Evolutionary conservation across 2,797 vertebrate genomes (phyloP).

Genomic region (Sphaeramia orbicularis): DNA sequence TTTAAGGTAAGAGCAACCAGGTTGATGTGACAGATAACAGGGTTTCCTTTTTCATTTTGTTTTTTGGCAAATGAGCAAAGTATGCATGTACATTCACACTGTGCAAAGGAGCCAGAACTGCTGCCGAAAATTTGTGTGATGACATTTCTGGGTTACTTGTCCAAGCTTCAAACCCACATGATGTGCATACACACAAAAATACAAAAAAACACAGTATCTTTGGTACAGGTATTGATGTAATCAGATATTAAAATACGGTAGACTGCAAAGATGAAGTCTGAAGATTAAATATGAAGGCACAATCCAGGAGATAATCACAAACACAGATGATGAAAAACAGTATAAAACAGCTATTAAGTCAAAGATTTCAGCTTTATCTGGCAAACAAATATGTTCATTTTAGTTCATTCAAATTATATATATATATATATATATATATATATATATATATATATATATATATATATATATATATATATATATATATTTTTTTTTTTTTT

Average conservation of each 20-base stretch:
- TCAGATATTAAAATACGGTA: conserved; percentile 38
- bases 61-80: conserved; percentile 59
- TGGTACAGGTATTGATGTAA: conserved; percentile 13
- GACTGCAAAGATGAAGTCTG: conserved; percentile 7
- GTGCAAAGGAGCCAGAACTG: conserved; percentile 41
- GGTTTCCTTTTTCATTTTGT: conserved; percentile 28
- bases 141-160: conserved; percentile 85
- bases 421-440: too few species aligned
- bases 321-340: neutral
- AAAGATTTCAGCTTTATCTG: neutral
- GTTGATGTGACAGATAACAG: conserved; percentile 50
- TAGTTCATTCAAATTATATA: neutral
- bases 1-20: conserved; percentile 25
- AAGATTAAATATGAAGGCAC: conserved; percentile 30
- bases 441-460: too few species aligned
- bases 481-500: too few species aligned
- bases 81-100: conserved; percentile 42
- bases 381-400: neutral
- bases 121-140: conserved; percentile 69
- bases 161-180: conserved; percentile 54
- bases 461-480: too few species aligned
- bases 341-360: conserved; percentile 7
- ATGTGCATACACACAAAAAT: conserved; percentile 13
- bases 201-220: conserved; percentile 8
- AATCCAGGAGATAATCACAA: conserved; percentile 28